Evolutionary conservation across 2,888 invertebrate species (phyloP).

Genomic region (Erebia aethiops): DNA sequence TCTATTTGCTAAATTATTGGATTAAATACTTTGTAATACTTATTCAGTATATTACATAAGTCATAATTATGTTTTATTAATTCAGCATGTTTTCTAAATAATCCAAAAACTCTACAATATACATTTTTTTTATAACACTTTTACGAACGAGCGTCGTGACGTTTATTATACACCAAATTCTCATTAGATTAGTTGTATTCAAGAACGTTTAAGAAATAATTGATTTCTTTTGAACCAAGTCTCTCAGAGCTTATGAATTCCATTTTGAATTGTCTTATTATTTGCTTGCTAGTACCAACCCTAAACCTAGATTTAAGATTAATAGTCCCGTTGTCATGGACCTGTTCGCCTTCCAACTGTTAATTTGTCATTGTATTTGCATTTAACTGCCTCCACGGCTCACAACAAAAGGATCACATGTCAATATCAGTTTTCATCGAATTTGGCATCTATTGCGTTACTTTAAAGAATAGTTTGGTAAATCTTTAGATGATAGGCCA

Average conservation of each 20-base stretch:
- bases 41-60: too few species aligned
- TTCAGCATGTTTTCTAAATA: too few species aligned
- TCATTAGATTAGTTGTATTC: too few species aligned
- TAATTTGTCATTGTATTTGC: conserved; percentile 51
- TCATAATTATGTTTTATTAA: too few species aligned
- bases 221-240: too few species aligned
- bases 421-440: conserved; percentile 5
- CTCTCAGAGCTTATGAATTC: neutral
- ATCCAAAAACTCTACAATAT: too few species aligned
- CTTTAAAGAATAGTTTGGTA: conserved; percentile 37
- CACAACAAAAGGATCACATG: conserved; percentile 21
- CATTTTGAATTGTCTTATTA: neutral
- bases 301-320: conserved; percentile 34
- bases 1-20: too few species aligned
- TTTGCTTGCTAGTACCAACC: conserved; percentile 1
- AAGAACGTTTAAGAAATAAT: too few species aligned
- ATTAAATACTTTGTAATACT: too few species aligned
- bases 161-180: too few species aligned
- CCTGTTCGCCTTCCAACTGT: conserved; percentile 42
- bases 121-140: too few species aligned
- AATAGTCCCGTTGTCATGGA: conserved; percentile 44
- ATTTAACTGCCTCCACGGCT: conserved; percentile 49
- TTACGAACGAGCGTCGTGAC: too few species aligned
- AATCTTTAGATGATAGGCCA: neutral
- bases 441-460: conserved; percentile 26